Evolutionary conservation across 1,140 invertebrate species (phyloP).

Genomic region (Hycleus cichorii): DNA sequence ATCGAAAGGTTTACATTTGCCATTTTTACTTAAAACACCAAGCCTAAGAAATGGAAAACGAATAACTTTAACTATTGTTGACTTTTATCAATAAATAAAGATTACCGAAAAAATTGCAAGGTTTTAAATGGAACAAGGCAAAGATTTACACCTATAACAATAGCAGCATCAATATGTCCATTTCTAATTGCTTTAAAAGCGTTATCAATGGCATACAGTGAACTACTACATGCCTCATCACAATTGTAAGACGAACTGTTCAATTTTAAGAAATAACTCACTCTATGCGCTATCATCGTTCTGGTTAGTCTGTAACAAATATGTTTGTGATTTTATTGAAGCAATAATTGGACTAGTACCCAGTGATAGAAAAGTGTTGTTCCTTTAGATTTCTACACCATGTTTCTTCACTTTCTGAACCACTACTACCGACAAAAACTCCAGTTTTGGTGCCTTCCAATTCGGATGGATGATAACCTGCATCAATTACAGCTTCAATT

Average conservation of each 20-base stretch:
- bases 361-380: background rate
- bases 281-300: slow-evolving; percentile 74
- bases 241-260: slow-evolving; percentile 73
- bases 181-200: slow-evolving; percentile 66
- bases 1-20: slow-evolving; percentile 86
- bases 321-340: background rate
- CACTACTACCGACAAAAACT: slow-evolving; percentile 68
- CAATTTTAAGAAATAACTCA: slow-evolving; percentile 67
- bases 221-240: slow-evolving; percentile 88
- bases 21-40: slow-evolving; percentile 79
- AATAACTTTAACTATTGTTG: too few species aligned
- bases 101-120: slow-evolving; percentile 66
- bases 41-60: slow-evolving; percentile 44
- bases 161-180: slow-evolving; percentile 76
- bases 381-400: background rate
- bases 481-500: slow-evolving; percentile 80
- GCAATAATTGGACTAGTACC: background rate
- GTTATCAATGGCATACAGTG: slow-evolving; percentile 74
- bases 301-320: background rate
- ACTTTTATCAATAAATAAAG: too few species aligned
- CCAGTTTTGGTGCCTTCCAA: slow-evolving; percentile 64
- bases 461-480: slow-evolving; percentile 56
- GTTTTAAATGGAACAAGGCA: slow-evolving; percentile 80
- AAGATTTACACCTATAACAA: slow-evolving; percentile 79
- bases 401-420: background rate